A percentile compares a stretch with the other conserved stretches of the same genome.
phyloP scores from a whole-genome alignment of 2,888 invertebrate species.

The Fabriciana adippe region DNA sequence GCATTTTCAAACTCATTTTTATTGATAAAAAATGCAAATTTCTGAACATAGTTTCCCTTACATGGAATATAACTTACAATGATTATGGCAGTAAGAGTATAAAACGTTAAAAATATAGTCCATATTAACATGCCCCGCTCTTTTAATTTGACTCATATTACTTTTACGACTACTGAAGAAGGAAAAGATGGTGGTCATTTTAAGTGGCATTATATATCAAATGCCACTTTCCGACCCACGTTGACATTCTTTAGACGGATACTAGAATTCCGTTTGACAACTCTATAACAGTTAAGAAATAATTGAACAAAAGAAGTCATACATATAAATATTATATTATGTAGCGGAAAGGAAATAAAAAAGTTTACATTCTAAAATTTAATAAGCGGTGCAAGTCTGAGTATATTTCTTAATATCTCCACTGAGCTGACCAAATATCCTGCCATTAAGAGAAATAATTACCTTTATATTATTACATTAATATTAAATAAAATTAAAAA shows the following conservation, averaged over 20 bases:
- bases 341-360: conserved; percentile 12
- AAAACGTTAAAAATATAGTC: conserved; percentile 64
- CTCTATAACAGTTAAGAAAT: conserved; percentile 36
- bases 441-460: too few relatives aligned
- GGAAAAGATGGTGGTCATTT: conserved; percentile 51
- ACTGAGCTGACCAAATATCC: neutral
- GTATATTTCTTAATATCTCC: neutral
- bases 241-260: conserved; percentile 26
- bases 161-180: conserved; percentile 71
- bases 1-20: conserved; percentile 18
- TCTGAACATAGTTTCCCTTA: conserved; percentile 45
- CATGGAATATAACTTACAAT: conserved; percentile 58
- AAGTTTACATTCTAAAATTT: conserved; percentile 1
- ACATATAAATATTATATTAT: neutral
- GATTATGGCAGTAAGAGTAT: conserved; percentile 65
- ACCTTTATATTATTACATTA: too few relatives aligned
- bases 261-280: conserved; percentile 26
- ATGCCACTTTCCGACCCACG: conserved; percentile 40
- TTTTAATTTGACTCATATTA: conserved; percentile 62
- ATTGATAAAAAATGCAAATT: conserved; percentile 33
- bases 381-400: neutral
- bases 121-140: conserved; percentile 42
- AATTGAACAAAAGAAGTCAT: conserved; percentile 21
- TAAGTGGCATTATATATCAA: conserved; percentile 57
- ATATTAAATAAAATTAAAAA: too few relatives aligned